Percentiles rank a stretch among this genome's conserved stretches.
Conservation (phyloP, 2,888 invertebrate genomes). For the Drosophila hamatofila region DNA sequence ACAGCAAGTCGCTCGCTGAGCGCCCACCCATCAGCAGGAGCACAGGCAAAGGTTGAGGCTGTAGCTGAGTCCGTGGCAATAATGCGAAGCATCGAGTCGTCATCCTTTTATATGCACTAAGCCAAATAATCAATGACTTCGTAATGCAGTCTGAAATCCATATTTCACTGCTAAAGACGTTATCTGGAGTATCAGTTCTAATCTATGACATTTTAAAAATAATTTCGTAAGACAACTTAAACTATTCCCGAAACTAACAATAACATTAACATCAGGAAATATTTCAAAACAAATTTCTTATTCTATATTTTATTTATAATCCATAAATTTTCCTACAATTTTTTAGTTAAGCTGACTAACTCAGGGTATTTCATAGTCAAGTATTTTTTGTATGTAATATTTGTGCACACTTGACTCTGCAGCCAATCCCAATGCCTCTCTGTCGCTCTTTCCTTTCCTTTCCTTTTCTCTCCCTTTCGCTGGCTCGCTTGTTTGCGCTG, state of each 20-base stretch:
- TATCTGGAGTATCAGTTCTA: neutral
- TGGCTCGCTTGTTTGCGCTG: conserved; percentile 43
- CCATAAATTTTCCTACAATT: neutral
- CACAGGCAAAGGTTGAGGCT: conserved; percentile 14
- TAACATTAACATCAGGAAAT: too few species aligned
- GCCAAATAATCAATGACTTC: neutral
- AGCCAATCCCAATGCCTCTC: conserved; percentile 31
- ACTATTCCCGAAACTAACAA: too few species aligned
- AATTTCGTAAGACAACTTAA: too few species aligned
- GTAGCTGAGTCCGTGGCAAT: conserved; percentile 31
- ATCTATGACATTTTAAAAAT: neutral
- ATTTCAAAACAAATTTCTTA: too few species aligned
- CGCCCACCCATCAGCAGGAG: conserved; percentile 35
- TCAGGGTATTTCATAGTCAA: conserved; percentile 34
- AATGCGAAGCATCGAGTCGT: conserved; percentile 61
- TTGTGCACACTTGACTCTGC: conserved; percentile 65
- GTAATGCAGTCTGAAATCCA: neutral
- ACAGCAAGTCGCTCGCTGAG: conserved; percentile 76
- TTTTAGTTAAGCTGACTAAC: neutral
- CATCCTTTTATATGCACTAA: conserved; percentile 43
- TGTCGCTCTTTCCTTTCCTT: neutral
- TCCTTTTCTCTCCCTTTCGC: neutral
- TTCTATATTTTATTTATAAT: neutral
- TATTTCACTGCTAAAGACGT: neutral
- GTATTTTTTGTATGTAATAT: conserved; percentile 36